Conservation (phyloP, 2,113 vertebrate species). For the Cottus gobio region DNA sequence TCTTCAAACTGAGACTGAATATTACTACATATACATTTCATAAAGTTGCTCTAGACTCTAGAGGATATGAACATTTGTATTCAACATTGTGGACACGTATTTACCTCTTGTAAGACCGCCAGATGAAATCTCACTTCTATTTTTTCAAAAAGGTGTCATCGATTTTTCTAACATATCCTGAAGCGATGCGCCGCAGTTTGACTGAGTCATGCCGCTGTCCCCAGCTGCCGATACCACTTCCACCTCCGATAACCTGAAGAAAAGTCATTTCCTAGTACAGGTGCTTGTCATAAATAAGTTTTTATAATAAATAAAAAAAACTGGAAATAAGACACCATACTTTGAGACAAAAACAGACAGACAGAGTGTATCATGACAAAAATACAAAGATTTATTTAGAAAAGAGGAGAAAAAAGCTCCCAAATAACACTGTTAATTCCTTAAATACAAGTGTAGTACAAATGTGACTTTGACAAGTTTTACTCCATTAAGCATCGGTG, state of each 20-base stretch:
- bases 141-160: too few relatives aligned
- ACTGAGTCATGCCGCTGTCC: neutral
- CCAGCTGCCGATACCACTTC: neutral
- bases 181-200: neutral
- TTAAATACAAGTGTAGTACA: constrained; percentile 72
- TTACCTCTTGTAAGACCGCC: too few relatives aligned
- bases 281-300: neutral
- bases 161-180: neutral
- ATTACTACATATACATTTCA: too few relatives aligned
- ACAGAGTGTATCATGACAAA: constrained; percentile 56
- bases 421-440: constrained; percentile 77
- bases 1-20: too few relatives aligned
- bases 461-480: constrained; percentile 32
- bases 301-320: neutral
- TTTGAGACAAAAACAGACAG: constrained; percentile 2
- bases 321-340: neutral
- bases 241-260: neutral
- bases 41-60: too few relatives aligned
- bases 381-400: constrained; percentile 78
- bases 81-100: too few relatives aligned
- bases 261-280: fast-evolving
- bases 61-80: too few relatives aligned
- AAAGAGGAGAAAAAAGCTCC: constrained; percentile 56
- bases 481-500: constrained; percentile 31
- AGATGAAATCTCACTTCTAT: too few relatives aligned